Conservation (phyloP, 1,140 invertebrate genomes). For the Hirudo medicinalis region DNA sequence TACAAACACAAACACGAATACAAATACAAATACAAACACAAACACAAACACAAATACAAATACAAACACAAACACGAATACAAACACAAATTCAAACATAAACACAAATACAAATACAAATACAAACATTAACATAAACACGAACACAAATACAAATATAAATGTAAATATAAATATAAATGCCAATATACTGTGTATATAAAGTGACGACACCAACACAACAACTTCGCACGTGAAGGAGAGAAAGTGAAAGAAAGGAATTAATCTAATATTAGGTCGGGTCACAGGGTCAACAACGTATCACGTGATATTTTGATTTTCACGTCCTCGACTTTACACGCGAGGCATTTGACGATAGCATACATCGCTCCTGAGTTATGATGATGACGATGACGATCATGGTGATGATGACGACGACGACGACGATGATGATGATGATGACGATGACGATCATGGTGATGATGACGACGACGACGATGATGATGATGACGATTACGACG, state of each 20-base stretch:
- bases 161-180: too few species aligned
- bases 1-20: too few species aligned
- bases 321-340: background rate
- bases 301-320: slow-evolving; percentile 12
- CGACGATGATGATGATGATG: slow-evolving; percentile 16
- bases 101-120: background rate
- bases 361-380: background rate
- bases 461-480: slow-evolving; percentile 14
- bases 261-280: slow-evolving; percentile 13
- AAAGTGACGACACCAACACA: too few species aligned
- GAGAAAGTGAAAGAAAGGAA: background rate
- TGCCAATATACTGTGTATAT: too few species aligned
- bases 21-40: too few species aligned
- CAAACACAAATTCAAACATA: slow-evolving; percentile 11
- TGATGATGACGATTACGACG: slow-evolving; percentile 7
- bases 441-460: slow-evolving; percentile 16
- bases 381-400: slow-evolving; percentile 16
- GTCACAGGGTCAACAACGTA: slow-evolving; percentile 5
- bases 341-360: background rate
- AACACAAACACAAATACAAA: too few species aligned
- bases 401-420: slow-evolving; percentile 13
- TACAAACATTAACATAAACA: too few species aligned
- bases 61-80: slow-evolving; percentile 16
- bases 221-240: too few species aligned
- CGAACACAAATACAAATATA: too few species aligned